A percentile compares a stretch with the other conserved stretches of the same genome.
Conservation (phyloP, 1,140 invertebrate species). For the Drosophila bipectinata region DNA sequence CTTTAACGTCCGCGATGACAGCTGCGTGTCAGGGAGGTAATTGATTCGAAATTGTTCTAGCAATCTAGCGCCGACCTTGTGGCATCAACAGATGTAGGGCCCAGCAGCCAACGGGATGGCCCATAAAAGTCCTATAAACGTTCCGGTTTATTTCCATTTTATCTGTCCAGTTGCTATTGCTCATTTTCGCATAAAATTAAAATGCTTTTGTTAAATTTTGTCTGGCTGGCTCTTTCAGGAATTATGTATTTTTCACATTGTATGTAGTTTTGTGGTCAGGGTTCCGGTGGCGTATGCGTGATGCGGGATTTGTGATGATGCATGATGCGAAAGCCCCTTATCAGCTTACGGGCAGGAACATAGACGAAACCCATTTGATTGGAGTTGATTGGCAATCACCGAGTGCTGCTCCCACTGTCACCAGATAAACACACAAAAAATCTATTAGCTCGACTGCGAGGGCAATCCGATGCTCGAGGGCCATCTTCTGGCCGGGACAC, state of each 20-base stretch:
- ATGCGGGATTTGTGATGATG: conserved; percentile 31
- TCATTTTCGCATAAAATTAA: conserved; percentile 39
- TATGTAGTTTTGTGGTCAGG: conserved; percentile 28
- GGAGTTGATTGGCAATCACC: conserved; percentile 74
- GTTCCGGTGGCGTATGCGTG: conserved; percentile 63
- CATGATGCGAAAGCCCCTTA: conserved; percentile 57
- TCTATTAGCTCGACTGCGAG: conserved; percentile 70
- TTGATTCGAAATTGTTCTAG: conserved; percentile 42
- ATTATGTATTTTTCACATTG: conserved; percentile 14
- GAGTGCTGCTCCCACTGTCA: conserved; percentile 20
- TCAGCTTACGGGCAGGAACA: conserved; percentile 51
- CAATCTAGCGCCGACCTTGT: conserved; percentile 37
- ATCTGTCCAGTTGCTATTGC: conserved; percentile 30
- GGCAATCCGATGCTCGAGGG: conserved; percentile 34
- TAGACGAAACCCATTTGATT: conserved; percentile 60
- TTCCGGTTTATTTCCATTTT: conserved; percentile 35
- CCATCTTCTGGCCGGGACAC: conserved; percentile 25
- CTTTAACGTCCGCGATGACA: conserved; percentile 27
- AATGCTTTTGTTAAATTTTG: conserved; percentile 4
- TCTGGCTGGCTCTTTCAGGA: background rate
- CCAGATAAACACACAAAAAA: conserved; percentile 69
- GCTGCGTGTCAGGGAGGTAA: conserved; percentile 31
- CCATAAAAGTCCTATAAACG: conserved; percentile 45
- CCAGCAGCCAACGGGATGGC: conserved; percentile 2
- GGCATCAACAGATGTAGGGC: conserved; percentile 46